phyloP scores from a whole-genome alignment of 2,113 vertebrate species.

The Typhlomys cinereus region DNA sequence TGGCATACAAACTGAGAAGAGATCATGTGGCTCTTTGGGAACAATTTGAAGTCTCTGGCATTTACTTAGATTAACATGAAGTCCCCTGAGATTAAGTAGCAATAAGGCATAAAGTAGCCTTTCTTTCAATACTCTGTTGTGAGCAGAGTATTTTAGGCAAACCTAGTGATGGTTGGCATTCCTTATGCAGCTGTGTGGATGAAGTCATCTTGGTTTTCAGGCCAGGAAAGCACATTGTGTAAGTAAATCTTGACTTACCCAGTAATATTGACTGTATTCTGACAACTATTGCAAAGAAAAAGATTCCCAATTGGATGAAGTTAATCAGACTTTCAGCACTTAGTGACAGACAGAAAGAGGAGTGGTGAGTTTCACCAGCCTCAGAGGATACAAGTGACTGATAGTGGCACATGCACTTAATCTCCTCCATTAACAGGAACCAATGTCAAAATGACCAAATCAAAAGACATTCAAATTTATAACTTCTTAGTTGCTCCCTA shows the following conservation, averaged over 20 bases:
- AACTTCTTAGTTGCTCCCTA: neutral
- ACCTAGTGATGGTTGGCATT: too few species aligned
- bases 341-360: neutral
- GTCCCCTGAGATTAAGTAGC: neutral
- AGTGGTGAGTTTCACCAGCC: neutral
- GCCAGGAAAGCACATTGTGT: too few species aligned
- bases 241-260: neutral
- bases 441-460: neutral
- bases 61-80: neutral
- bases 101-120: neutral
- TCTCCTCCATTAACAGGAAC: neutral
- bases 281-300: neutral
- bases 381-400: neutral
- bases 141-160: neutral
- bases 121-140: neutral
- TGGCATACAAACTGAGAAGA: neutral
- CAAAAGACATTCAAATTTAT: neutral
- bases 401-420: neutral
- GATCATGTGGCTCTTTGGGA: neutral
- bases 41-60: neutral
- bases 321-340: neutral
- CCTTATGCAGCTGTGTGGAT: fast-evolving
- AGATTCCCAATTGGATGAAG: neutral
- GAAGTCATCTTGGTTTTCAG: neutral
- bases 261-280: neutral